phyloP scores from a whole-genome alignment of 2,113 vertebrate species.

The Cairina moschata region DNA sequence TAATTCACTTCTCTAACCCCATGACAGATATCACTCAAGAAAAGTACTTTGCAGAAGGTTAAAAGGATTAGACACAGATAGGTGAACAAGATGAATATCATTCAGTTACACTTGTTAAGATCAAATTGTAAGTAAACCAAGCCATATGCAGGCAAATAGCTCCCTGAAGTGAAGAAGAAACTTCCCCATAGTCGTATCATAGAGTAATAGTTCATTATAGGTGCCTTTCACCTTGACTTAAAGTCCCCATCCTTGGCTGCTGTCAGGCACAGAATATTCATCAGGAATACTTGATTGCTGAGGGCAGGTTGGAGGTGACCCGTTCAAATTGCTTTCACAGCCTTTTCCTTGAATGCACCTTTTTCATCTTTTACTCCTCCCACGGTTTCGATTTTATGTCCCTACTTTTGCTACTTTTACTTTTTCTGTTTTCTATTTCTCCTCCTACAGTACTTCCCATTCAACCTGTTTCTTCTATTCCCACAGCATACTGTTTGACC shows the following conservation, averaged over 20 bases:
- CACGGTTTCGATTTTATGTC: neutral
- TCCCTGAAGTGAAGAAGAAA: neutral
- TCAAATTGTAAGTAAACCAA: neutral
- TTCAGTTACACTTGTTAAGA: neutral
- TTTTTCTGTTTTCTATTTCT: neutral
- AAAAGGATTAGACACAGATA: conserved; percentile 17
- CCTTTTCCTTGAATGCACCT: neutral
- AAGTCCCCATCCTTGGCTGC: neutral
- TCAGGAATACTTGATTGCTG: neutral
- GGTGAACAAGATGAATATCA: conserved; percentile 4
- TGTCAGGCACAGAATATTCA: neutral
- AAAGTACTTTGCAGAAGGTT: conserved; percentile 5
- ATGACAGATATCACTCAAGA: conserved; percentile 3
- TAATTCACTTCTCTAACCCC: neutral
- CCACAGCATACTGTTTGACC: neutral
- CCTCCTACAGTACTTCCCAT: neutral
- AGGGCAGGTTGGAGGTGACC: neutral
- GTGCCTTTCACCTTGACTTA: neutral
- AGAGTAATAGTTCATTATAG: neutral
- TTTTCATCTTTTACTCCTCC: neutral
- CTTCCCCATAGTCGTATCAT: neutral
- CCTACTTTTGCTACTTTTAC: too few species aligned
- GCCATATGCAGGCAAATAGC: neutral
- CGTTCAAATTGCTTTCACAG: neutral
- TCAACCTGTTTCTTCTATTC: neutral